A percentile compares a stretch with the other conserved stretches of the same genome.
phyloP scores from a whole-genome alignment of 92 coral and sea anemone species.

The Plumapathes pennacea region DNA sequence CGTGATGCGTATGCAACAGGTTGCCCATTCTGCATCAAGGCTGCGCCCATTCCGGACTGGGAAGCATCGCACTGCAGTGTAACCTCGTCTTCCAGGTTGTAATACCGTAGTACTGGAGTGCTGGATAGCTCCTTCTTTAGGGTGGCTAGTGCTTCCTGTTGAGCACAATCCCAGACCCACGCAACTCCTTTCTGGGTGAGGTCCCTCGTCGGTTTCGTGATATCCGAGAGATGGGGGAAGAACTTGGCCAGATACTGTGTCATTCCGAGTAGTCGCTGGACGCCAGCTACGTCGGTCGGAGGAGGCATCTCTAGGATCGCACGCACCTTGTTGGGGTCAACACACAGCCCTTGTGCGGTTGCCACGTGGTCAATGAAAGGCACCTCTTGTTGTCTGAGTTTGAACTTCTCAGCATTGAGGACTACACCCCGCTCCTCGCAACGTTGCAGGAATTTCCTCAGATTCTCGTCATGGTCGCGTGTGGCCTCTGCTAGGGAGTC shows the following conservation, averaged over 20 bases:
- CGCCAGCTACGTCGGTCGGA: constrained; percentile 2
- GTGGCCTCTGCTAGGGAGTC: constrained; percentile 14
- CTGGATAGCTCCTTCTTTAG: constrained; percentile 7
- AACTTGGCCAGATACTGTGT: constrained; percentile 12
- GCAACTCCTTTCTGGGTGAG: constrained; percentile 11
- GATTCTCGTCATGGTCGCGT: constrained; percentile 14
- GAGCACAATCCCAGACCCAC: constrained; percentile 22
- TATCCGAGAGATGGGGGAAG: constrained; percentile 5
- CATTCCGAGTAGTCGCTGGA: constrained; percentile 12
- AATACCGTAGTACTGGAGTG: constrained; percentile 17
- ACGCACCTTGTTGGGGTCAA: constrained; percentile 1
- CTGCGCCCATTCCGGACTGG: constrained; percentile 3
- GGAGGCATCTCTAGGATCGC: constrained; percentile 4
- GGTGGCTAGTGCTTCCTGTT: constrained; percentile 19
- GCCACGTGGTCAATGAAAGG: not conserved
- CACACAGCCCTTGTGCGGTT: not conserved
- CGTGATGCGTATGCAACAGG: constrained; percentile 21
- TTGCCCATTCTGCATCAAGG: constrained; percentile 11
- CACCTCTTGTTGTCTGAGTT: not conserved
- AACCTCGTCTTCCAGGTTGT: constrained; percentile 17
- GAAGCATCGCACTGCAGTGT: constrained; percentile 16
- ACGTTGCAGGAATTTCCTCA: constrained; percentile 8
- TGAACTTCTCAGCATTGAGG: not conserved
- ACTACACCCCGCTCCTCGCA: constrained; percentile 10
- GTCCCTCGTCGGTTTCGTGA: constrained; percentile 4